A percentile compares a stretch with the other conserved stretches of the same genome.
phyloP scores from a whole-genome alignment of 1,140 invertebrate genomes.

The Harpegnathos saltator region DNA sequence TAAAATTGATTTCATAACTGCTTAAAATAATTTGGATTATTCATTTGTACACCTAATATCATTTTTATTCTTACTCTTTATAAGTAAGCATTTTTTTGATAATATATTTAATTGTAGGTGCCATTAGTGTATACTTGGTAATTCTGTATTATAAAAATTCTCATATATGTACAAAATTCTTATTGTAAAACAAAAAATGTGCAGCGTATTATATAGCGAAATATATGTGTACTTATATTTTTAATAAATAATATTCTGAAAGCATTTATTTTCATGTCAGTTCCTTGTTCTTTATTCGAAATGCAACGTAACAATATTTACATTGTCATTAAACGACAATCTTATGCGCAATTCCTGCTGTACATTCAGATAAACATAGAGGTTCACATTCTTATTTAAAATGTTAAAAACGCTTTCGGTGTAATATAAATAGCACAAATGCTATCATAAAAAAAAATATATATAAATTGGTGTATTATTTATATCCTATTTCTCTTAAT shows the following conservation, averaged over 20 bases:
- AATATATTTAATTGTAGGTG: slow-evolving; percentile 6
- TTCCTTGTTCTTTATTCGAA: slow-evolving; percentile 45
- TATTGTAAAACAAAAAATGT: slow-evolving; percentile 16
- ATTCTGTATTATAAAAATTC: neutral
- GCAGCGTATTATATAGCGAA: neutral
- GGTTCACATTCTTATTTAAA: slow-evolving; percentile 5
- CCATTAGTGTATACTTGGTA: neutral
- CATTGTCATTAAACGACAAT: neutral
- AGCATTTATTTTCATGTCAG: neutral
- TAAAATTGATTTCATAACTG: too few relatives aligned
- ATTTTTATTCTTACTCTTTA: neutral
- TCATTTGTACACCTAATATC: too few relatives aligned
- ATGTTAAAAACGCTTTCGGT: neutral
- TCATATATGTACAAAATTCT: slow-evolving; percentile 8
- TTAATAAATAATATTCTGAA: slow-evolving; percentile 40
- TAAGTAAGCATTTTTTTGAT: neutral
- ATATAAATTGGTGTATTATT: slow-evolving; percentile 38
- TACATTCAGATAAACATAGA: slow-evolving; percentile 5
- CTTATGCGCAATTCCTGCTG: slow-evolving; percentile 22
- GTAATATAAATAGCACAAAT: slow-evolving; percentile 6
- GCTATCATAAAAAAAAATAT: neutral
- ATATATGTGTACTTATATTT: slow-evolving; percentile 18
- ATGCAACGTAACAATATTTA: slow-evolving; percentile 47
- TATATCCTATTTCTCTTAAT: neutral
- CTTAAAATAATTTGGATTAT: too few relatives aligned